Evolutionary conservation across 2,797 vertebrate species (phyloP), one percentile per base, ranked within the genome.

Genomic region (Natrix natrix): DNA sequence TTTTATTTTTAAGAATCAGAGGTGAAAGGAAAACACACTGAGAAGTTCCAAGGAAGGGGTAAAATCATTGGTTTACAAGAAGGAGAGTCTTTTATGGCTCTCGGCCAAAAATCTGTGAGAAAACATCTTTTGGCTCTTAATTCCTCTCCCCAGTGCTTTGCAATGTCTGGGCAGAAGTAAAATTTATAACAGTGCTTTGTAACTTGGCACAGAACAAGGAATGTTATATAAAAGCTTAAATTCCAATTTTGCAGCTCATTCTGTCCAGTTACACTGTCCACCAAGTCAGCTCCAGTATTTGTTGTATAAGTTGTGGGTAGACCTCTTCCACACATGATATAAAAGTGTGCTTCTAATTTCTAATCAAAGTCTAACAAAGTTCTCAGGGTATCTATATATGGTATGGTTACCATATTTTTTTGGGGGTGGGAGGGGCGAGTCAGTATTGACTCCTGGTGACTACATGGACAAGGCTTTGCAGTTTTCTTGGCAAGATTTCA

Each of bases 341-440:
- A 61, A 83, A 1, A 37, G 2, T 7, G 55, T 0, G 0, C 5
- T 8, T 87, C 74, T 69, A 83, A 92, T 78, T 92, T 55, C 1
- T 55, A 78, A 37, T 74, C 32, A 32, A 24, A 74, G 89, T 26
- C n/a, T 90, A 69, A 12, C 14, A 28, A 48, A 74, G 37, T 83
- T 83, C 4, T 83, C 10, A 43, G 74, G 37, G 20, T 48, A 83
- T 83, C 8, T 83, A 22, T 43, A 78, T 43, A 43, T 78, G 37
- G 17, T 43, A 78, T 10, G 37, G 4, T 22, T 83, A 78, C 32
- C 69, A 43, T 78, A 20, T 22, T 17, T 66, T 66, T 32, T 8
- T 28, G 63, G 13, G 8, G 8, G 74, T 1, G n/a, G 57, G 17
- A 1, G 26, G 61, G 22, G 59, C 1, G 3, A 12, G 20, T 78